Evolutionary conservation across 2,888 invertebrate genomes (phyloP), one percentile per base, ranked within the genome.

Genomic region (Hyppa rectilinea): DNA sequence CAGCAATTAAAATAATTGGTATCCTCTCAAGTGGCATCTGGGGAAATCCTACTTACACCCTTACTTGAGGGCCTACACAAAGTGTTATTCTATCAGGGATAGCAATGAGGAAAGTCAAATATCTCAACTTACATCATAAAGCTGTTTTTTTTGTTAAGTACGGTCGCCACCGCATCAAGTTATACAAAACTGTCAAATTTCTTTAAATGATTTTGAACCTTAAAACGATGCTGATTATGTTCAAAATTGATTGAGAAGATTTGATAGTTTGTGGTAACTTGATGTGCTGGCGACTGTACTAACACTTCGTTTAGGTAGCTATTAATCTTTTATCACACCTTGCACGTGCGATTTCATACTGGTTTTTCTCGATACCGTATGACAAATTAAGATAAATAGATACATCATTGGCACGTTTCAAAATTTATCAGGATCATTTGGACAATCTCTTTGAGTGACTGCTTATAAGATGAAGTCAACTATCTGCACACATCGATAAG

Each of bases 381-480:
- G 52, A 58, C 36, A 49, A 49, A 75, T 75, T 59, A 71, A 70
- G 63, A 78, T 78, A 63, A 63, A 61, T 36, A 36, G 4, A 2
- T 52, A 29, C 10, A 53, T 45, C 47, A 29, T 63, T 59, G 62
- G 43, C 38, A 64, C 55, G 50, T 79, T 60, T 56, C 20, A 34
- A 70, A 40, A 36, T 23, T 55, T 71, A 78, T 59, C 75, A 45
- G 29, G 31, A 75, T 79, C 80, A 79, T 72, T 55, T 56, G 31
- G 60, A 47, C 43, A 49, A 79, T 79, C 73, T 38, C 38, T 40
- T 59, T 45, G 43, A 60, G 63, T 78, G 60, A 43, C 17, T 56
- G 17, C 26, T 60, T 43, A 20, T 9, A 63, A 70, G 36, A 49
- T 40, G 45, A 20, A 71, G 49, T 36, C 20, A 49, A 38, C 14